These are phyloP conservation scores for Eudemis profundana DNA, from an alignment of 2,888 invertebrate species.

Conservation along the genomic window DNA sequence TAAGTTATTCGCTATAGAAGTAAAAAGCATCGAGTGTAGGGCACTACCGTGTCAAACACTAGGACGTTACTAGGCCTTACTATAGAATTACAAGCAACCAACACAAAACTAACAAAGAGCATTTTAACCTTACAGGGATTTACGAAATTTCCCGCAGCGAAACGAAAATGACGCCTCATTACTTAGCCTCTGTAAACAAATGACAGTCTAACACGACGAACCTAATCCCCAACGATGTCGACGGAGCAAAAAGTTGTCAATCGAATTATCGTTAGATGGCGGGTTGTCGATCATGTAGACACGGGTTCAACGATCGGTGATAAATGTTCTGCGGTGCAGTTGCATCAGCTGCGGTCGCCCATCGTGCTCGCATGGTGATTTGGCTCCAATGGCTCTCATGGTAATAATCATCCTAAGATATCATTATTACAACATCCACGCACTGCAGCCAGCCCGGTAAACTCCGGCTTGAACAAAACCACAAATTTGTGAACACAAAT, in stretches of 20 bases:
- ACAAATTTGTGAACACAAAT: slow-evolving; percentile 30
- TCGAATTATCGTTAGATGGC: slow-evolving; percentile 60
- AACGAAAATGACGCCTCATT: slow-evolving; percentile 27
- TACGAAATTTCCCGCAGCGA: slow-evolving; percentile 17
- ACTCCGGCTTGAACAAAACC: slow-evolving; percentile 25
- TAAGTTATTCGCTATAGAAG: no score
- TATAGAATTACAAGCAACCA: no score
- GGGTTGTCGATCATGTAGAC: slow-evolving; percentile 68
- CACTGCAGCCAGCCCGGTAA: slow-evolving; percentile 22
- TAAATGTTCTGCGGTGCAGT: slow-evolving; percentile 71
- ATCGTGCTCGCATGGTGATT: slow-evolving; percentile 45
- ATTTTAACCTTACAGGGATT: not conserved
- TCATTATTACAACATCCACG: slow-evolving; percentile 43
- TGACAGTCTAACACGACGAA: slow-evolving; percentile 17
- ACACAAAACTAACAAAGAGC: no score
- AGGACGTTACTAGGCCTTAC: no score
- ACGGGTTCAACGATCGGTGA: slow-evolving; percentile 65
- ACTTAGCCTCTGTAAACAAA: slow-evolving; percentile 20
- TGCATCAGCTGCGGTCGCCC: slow-evolving; percentile 47
- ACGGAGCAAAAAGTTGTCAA: slow-evolving; percentile 49
- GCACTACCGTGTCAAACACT: no score
- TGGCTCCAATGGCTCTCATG: slow-evolving; percentile 43
- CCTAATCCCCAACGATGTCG: slow-evolving; percentile 22
- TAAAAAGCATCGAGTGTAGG: no score
- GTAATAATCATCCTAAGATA: slow-evolving; percentile 41